Evolutionary conservation across 2,113 vertebrate species (phyloP), one percentile per base, ranked within the genome.

Genomic region (Dipodomys stephensi): DNA sequence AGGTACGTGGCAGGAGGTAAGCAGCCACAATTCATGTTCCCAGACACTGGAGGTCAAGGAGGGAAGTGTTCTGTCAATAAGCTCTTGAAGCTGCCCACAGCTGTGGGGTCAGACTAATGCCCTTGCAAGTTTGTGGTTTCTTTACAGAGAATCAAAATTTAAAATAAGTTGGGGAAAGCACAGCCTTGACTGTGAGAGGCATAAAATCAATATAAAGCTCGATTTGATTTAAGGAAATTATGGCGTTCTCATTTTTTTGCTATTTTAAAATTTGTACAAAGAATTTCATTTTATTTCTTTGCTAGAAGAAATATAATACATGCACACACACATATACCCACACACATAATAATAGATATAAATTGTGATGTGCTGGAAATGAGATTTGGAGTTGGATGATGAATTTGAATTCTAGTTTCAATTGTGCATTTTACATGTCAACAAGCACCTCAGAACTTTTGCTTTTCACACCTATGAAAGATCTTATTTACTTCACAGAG

Each of bases 1-100:
- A 91, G 90, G 88, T 94, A 46, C 95, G 80, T 91, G 68, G 93
- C 81, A 91, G 97, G 97, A 97, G 95, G 83, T 87, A 91, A 96
- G 62, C 22, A 86, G 94, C 80, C 53, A 92, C 96, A 95, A 90
- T 97, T 95, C 65, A n/a, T 95, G 95, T 87, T 96, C 93, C 49
- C 65, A 89, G 92, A 91, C 28, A 72, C 39, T 87, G 83, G 91
- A 8, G 1, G 92, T 92, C 95, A 94, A 16, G 2, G 91, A 93
- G 87, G 86, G 46, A 87, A 13, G 1, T 91, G 23, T 83, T 93
- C 72, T 87, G 88, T 96, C 30, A 0, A 94, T 96, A 93, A n/a
- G 20, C 86, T 84, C 88, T 62, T 73, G 39, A 39, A 57, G 92
- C 95, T 49, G 78, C 69, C 80, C 11, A 11, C 13, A 1, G 91